Conservation (phyloP, 2,113 vertebrate genomes). For the Crypturellus undulatus region DNA sequence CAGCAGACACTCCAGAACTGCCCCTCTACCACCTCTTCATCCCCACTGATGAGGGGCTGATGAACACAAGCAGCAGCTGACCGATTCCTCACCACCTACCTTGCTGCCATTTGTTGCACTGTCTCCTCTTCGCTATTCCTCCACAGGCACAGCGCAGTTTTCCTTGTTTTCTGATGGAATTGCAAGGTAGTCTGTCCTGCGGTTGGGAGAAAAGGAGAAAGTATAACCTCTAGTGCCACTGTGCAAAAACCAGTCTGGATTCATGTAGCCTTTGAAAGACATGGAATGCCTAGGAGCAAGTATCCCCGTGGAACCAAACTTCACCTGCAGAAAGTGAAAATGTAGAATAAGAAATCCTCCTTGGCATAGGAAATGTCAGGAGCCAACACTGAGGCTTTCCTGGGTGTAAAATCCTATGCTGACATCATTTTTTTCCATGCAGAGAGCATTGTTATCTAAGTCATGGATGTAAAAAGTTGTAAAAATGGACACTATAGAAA, state of each 20-base stretch:
- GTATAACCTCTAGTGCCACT: neutral
- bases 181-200: slow-evolving; percentile 95
- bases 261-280: neutral
- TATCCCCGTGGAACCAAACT: neutral
- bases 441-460: neutral
- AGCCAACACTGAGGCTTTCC: neutral
- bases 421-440: rapidly evolving
- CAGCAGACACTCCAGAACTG: neutral
- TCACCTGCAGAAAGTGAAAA: neutral
- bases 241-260: neutral
- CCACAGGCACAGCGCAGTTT: slow-evolving; percentile 85
- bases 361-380: neutral
- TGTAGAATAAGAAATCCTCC: neutral
- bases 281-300: neutral
- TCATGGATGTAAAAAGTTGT: neutral
- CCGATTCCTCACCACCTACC: neutral
- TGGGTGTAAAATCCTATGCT: neutral
- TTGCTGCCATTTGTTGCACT: neutral
- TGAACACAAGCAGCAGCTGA: neutral
- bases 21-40: rapidly evolving
- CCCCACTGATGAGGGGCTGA: neutral
- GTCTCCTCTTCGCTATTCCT: slow-evolving; percentile 81
- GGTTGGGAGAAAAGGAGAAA: slow-evolving; percentile 55
- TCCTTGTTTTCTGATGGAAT: slow-evolving; percentile 97
- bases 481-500: neutral